Conservation (phyloP, 2,113 vertebrate genomes). For the Coptodon bakossiorum region DNA sequence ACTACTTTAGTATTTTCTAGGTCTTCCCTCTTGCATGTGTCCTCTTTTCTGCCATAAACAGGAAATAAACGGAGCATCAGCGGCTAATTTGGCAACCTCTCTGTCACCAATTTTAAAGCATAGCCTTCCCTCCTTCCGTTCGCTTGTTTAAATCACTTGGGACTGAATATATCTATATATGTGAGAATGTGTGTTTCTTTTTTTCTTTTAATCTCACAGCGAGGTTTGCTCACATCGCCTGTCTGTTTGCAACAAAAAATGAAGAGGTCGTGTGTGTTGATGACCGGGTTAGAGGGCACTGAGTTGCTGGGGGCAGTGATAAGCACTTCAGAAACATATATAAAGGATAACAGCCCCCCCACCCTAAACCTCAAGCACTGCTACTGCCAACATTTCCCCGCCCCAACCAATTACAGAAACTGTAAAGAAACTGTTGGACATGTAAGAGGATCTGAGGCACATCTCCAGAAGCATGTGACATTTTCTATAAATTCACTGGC, state of each 20-base stretch:
- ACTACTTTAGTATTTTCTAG: not conserved
- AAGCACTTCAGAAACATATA: constrained; percentile 46
- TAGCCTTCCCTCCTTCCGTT: not conserved
- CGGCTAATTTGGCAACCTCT: constrained; percentile 46
- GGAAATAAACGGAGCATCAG: constrained; percentile 36
- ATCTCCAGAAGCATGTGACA: not conserved
- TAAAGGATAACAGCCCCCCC: constrained; percentile 19
- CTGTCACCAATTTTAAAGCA: not conserved
- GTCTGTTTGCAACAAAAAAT: not conserved
- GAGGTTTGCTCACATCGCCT: constrained; percentile 17
- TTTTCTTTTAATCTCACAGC: not conserved
- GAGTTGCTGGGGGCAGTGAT: constrained; percentile 58
- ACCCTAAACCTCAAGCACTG: not conserved
- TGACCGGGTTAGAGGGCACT: constrained; percentile 44
- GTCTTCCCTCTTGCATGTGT: not conserved
- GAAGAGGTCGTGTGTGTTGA: constrained; percentile 47
- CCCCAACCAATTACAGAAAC: constrained; percentile 14
- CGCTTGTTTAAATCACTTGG: not conserved
- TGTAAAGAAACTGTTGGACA: not conserved
- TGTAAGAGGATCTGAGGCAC: not conserved
- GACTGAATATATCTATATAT: not conserved
- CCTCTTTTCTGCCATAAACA: constrained; percentile 15
- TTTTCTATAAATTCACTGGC: not conserved
- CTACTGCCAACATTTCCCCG: not conserved
- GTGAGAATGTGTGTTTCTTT: not conserved